These are phyloP conservation scores for Falco concolor DNA, from an alignment of 2,797 vertebrate species.

Conservation along the genomic window DNA sequence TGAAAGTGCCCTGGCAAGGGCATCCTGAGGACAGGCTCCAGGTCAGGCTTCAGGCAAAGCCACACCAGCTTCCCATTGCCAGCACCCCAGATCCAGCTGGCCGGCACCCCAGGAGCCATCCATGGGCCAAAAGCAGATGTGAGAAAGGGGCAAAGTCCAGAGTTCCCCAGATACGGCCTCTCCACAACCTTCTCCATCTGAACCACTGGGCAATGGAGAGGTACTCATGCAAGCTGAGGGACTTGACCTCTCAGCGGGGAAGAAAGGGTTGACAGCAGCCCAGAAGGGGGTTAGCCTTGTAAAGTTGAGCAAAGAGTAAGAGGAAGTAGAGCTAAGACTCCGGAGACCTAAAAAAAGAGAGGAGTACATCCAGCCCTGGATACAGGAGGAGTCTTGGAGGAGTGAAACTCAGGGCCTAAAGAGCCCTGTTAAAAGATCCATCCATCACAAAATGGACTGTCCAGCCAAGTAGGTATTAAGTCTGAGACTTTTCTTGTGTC, in stretches of 20 bases:
- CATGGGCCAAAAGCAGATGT: background rate
- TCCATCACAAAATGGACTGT: background rate
- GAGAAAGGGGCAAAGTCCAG: background rate
- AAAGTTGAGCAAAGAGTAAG: background rate
- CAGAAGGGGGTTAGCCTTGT: background rate
- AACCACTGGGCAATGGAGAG: background rate
- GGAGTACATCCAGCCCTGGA: background rate
- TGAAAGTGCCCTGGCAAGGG: background rate
- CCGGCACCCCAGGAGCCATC: background rate
- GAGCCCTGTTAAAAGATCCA: background rate
- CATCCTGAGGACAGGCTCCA: background rate
- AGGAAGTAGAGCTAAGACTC: background rate
- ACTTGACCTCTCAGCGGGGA: background rate
- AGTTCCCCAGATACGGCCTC: accelerated
- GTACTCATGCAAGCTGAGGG: background rate
- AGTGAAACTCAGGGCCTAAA: background rate
- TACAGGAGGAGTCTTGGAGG: background rate
- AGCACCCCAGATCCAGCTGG: background rate
- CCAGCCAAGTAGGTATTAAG: background rate
- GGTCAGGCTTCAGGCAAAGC: background rate
- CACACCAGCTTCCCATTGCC: background rate
- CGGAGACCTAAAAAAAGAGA: background rate
- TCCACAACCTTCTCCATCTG: background rate
- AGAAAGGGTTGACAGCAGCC: background rate
- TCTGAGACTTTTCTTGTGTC: background rate